Evolutionary conservation across 1,140 invertebrate genomes (phyloP).

Genomic region (Trialeurodes vaporariorum): DNA sequence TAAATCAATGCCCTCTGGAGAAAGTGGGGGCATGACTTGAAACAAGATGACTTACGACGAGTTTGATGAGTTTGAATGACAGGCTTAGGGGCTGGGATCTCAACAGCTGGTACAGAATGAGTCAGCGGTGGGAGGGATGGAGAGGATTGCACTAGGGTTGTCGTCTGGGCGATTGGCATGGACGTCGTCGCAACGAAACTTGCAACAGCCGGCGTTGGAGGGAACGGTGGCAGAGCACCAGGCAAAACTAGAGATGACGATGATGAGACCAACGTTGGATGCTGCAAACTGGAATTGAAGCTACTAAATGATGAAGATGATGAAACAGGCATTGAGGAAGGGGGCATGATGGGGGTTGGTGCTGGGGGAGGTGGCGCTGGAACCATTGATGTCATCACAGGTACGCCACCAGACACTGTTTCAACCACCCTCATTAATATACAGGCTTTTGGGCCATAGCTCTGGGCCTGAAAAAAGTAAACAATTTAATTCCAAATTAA

Average conservation of each 20-base stretch:
- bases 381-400: slow-evolving; percentile 28
- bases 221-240: slow-evolving; percentile 19
- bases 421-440: slow-evolving; percentile 93
- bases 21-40: no score
- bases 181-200: slow-evolving; percentile 21
- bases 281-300: not conserved
- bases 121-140: slow-evolving; percentile 22
- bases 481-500: no score
- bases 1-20: no score
- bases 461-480: slow-evolving; percentile 56
- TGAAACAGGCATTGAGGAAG: not conserved
- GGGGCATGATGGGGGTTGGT: slow-evolving; percentile 17
- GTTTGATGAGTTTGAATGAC: not conserved
- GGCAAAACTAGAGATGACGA: slow-evolving; percentile 8
- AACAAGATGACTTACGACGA: not conserved
- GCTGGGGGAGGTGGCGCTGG: slow-evolving; percentile 7
- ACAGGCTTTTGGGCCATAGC: slow-evolving; percentile 87
- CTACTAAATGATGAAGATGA: not conserved
- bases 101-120: slow-evolving; percentile 8
- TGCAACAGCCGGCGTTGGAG: slow-evolving; percentile 24
- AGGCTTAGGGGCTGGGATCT: not conserved
- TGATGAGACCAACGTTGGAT: not conserved
- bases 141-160: slow-evolving; percentile 25
- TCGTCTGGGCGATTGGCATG: slow-evolving; percentile 17
- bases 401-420: slow-evolving; percentile 48